Conservation (phyloP, 2,888 invertebrate genomes). For the Dasypogon diadema region DNA sequence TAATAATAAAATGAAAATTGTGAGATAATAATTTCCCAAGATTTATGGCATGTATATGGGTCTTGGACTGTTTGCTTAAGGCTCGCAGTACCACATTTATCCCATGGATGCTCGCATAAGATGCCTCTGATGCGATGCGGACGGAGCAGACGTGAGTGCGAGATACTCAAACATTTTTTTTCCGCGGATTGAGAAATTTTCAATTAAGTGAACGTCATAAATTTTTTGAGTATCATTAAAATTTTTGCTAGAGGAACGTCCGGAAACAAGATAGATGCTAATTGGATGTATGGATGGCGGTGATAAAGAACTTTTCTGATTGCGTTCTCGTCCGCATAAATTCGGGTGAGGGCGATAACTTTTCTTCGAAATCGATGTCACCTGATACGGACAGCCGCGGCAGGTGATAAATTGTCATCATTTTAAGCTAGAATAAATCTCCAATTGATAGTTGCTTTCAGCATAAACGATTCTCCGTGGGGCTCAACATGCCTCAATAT, state of each 20-base stretch:
- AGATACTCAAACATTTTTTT: not conserved
- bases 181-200: slow-evolving; percentile 41
- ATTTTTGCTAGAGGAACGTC: slow-evolving; percentile 24
- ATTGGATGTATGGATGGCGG: slow-evolving; percentile 10
- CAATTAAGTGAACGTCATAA: slow-evolving; percentile 44
- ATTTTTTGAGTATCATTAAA: slow-evolving; percentile 45
- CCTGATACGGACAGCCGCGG: not conserved
- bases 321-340: not conserved
- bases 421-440: slow-evolving; percentile 21
- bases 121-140: slow-evolving; percentile 1
- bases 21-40: slow-evolving; percentile 49
- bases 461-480: not conserved
- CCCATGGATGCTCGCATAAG: slow-evolving; percentile 17
- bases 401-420: slow-evolving; percentile 37
- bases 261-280: slow-evolving; percentile 17
- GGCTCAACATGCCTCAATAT: not conserved
- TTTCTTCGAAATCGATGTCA: slow-evolving; percentile 22
- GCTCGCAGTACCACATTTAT: slow-evolving; percentile 12
- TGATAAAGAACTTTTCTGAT: not conserved
- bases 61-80: slow-evolving; percentile 25
- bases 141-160: not conserved
- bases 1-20: slow-evolving; percentile 48
- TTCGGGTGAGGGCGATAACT: slow-evolving; percentile 30
- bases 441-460: slow-evolving; percentile 24
- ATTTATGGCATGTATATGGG: slow-evolving; percentile 47